phyloP scores from a whole-genome alignment of 2,797 vertebrate species.

The Bradypodion ventrale region DNA sequence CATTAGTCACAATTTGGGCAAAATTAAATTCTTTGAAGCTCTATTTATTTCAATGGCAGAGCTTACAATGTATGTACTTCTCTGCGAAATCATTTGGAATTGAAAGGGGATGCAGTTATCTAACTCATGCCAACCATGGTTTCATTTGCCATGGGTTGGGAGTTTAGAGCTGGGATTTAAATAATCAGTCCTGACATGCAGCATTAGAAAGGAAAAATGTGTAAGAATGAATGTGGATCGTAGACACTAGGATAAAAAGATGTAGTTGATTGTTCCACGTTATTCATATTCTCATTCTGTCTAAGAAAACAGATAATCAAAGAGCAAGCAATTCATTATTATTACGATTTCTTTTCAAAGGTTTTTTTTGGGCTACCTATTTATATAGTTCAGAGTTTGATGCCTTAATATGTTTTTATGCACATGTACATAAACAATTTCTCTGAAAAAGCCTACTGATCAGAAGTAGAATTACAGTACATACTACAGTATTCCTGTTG shows the following conservation, averaged over 20 bases:
- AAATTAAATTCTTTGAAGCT: conserved; percentile 6
- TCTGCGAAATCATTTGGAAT: background rate
- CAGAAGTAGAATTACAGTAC: background rate
- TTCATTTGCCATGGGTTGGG: background rate
- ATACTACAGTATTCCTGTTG: background rate
- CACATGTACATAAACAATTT: background rate
- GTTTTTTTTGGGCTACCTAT: background rate
- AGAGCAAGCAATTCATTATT: background rate
- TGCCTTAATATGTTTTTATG: background rate
- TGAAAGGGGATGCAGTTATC: background rate
- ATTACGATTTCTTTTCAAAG: background rate
- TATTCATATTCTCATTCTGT: background rate
- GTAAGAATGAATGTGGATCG: background rate
- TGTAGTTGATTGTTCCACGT: background rate
- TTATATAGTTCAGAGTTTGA: background rate
- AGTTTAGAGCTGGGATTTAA: background rate
- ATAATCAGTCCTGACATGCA: background rate
- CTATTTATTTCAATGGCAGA: background rate
- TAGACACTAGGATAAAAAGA: background rate
- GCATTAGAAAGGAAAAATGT: background rate
- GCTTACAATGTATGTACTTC: background rate
- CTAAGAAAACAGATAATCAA: background rate
- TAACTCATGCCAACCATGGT: background rate
- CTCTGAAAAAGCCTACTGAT: background rate
- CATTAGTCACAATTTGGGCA: too few relatives aligned